Evolutionary conservation across 2,888 invertebrate species (phyloP).

Genomic region (Sthenelais limicola): DNA sequence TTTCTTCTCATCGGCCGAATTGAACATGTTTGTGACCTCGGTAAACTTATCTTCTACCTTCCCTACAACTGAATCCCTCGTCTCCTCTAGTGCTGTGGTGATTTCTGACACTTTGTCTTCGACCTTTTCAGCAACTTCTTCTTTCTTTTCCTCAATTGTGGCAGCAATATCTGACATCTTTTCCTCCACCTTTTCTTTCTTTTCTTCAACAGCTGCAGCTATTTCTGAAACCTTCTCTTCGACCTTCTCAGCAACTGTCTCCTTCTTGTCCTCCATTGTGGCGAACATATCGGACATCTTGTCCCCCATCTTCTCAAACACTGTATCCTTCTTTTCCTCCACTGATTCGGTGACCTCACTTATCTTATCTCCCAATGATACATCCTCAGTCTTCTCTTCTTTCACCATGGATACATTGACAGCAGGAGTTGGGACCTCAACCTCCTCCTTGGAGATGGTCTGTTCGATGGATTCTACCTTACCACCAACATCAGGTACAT

Average conservation of each 20-base stretch:
- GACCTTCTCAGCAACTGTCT: background rate
- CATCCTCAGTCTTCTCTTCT: background rate
- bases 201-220: background rate
- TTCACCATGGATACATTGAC: background rate
- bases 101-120: slow-evolving; percentile 2
- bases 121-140: background rate
- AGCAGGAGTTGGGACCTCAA: background rate
- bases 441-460: background rate
- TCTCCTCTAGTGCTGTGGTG: background rate
- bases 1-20: no score
- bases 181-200: background rate
- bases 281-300: no score
- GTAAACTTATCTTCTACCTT: no score
- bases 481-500: background rate
- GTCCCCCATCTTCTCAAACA: no score
- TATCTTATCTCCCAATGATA: background rate
- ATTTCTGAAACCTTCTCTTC: background rate
- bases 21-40: no score
- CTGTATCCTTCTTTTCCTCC: slow-evolving; percentile 17
- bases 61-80: background rate
- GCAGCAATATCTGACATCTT: background rate
- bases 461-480: background rate
- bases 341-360: slow-evolving; percentile 18
- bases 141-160: background rate
- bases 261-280: slow-evolving; percentile 4